These are phyloP conservation scores for Trichogramma pretiosum DNA, from an alignment of 1,140 invertebrate genomes.

Conservation along the genomic window DNA sequence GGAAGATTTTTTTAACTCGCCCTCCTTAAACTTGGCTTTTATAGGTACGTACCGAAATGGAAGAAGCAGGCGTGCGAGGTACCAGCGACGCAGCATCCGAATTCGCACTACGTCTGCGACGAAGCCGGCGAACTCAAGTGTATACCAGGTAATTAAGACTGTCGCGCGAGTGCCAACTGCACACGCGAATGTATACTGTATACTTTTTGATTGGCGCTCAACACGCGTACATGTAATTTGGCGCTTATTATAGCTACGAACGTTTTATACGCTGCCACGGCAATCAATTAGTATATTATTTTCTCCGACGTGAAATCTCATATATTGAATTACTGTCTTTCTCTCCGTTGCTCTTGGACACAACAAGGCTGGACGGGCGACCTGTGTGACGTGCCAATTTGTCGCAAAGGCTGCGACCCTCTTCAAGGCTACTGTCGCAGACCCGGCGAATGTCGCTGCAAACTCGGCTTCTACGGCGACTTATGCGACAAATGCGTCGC, in stretches of 20 bases:
- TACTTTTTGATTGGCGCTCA: too few species aligned
- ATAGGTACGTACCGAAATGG: slow-evolving; percentile 68
- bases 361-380: slow-evolving; percentile 75
- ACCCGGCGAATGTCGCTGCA: slow-evolving; percentile 75
- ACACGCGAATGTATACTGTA: too few species aligned
- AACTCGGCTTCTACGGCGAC: slow-evolving; percentile 75
- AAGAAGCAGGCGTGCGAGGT: slow-evolving; percentile 77
- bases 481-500: slow-evolving; percentile 76
- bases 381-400: slow-evolving; percentile 85
- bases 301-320: too few species aligned
- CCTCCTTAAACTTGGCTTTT: too few species aligned
- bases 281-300: too few species aligned
- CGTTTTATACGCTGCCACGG: too few species aligned
- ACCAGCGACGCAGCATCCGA: slow-evolving; percentile 74
- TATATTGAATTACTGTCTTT: too few species aligned
- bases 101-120: slow-evolving; percentile 87
- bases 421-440: slow-evolving; percentile 87
- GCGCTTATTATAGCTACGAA: too few species aligned
- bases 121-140: slow-evolving; percentile 87
- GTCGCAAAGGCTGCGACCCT: slow-evolving; percentile 80
- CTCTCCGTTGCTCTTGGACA: too few species aligned
- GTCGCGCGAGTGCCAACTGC: too few species aligned
- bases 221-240: too few species aligned
- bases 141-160: slow-evolving; percentile 52
- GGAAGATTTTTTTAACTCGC: too few species aligned